These are phyloP conservation scores for Ophion costatus DNA, from an alignment of 2,888 invertebrate genomes.

Conservation along the genomic window DNA sequence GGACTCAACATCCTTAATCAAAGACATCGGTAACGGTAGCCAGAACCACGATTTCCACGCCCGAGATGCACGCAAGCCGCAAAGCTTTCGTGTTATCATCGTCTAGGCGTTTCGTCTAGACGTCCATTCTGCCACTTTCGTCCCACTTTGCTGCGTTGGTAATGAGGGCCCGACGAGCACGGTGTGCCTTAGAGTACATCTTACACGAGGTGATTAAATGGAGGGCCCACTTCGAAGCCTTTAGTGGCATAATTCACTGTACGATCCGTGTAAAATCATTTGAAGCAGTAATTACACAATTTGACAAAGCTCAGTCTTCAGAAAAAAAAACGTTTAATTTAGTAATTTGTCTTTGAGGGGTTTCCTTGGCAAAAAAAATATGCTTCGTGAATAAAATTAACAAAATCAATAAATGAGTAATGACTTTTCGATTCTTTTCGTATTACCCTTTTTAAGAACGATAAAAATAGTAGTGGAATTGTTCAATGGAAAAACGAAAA, in stretches of 20 bases:
- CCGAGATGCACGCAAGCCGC: slow-evolving; percentile 24
- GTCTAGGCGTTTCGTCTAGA: slow-evolving; percentile 8
- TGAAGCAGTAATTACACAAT: not conserved
- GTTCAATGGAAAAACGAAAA: not conserved
- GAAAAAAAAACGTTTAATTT: not conserved
- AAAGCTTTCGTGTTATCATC: slow-evolving; percentile 25
- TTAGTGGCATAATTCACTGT: not conserved
- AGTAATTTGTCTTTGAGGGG: not conserved
- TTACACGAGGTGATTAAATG: not conserved
- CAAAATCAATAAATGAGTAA: not conserved
- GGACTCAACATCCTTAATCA: too few relatives aligned
- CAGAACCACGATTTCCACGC: not conserved
- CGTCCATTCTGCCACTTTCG: not conserved
- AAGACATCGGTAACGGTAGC: not conserved
- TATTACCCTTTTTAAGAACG: not conserved
- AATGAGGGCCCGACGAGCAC: not conserved
- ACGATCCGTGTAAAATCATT: not conserved
- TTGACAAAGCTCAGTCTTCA: not conserved
- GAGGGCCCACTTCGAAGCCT: not conserved
- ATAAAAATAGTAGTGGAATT: not conserved
- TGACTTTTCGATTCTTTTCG: not conserved
- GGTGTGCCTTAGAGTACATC: not conserved
- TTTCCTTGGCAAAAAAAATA: not conserved
- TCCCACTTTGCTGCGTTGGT: slow-evolving; percentile 1
- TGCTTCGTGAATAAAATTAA: not conserved